Evolutionary conservation across 1,140 invertebrate genomes (phyloP), one percentile per base, ranked within the genome.

Genomic region (Hycleus cichorii): DNA sequence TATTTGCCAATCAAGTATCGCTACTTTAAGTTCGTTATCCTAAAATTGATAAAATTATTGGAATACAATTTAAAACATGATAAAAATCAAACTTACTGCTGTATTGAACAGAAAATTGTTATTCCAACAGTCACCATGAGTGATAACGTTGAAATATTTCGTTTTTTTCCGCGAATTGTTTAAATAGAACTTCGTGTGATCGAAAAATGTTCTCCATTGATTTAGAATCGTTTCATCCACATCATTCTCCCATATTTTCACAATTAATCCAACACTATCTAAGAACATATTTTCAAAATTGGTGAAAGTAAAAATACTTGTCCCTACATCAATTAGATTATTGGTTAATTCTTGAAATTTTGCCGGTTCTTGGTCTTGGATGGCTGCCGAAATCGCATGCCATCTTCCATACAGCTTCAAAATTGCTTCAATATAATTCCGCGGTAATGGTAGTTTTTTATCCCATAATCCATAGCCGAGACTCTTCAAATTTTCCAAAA

Each of bases 1-100:
- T 6, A 81, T 65, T 66, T 84, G 82, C 68, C 77, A 80, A 62
- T 85, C 83, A 9, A 84, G 58, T 2, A 64, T 49, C 44, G 50
- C 55, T 1, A 64, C 10, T 49, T 64, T 52, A 42, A 39, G 6
- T 3, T 49, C 3, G 1, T 58, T 58, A 3, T 39, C 39, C 2
- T 10, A 7, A 18, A 18, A 5, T 49, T 38, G 24, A 24, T 58
- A 32, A 55, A 58, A 25, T 50, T 58, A 18, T 18, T 18, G 18
- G 18, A 18, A 18, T 18, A 18, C 18, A 58, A 11, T 27, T 40
- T 12, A 27, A 49, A 47, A 7, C 3, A 49, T 2, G 4, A 49
- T 18, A 18, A 1, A 18, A 45, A 45, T 45, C 4, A 9, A 24
- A 62, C 62, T 63, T 60, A 66, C 65, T 18, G 59, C 39, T 12